Evolutionary conservation across 2,888 invertebrate species (phyloP), one percentile per base, ranked within the genome.

Genomic region (Drosophila pegasa): DNA sequence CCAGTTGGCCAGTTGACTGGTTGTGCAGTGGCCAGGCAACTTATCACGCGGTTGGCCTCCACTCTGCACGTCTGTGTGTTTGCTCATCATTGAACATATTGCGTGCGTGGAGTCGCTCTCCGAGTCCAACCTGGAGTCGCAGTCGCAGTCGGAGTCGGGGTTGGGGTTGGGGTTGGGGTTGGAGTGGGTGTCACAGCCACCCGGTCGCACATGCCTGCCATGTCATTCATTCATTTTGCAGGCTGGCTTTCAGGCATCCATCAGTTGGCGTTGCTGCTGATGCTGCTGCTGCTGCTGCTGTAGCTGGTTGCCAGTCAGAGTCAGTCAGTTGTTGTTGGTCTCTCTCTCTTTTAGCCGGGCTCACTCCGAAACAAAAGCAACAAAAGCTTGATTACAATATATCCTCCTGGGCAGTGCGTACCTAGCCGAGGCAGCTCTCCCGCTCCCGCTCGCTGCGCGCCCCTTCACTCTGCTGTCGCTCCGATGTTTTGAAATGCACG

Each of bases 211-310:
- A 78, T 82, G 87, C 69, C 70, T 66, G 79, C 68, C 89, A 79
- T 87, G 89, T 87, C 85, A 88, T 87, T 89, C 89, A 87, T 88
- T 70, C 88, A 83, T 88, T 83, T 80, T 88, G 83, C 82, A 73
- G 85, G 56, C 65, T 66, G 77, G 75, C 78, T 87, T 85, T 85
- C 87, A 87, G 70, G 74, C 86, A 85, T 85, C 82, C 84, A 85
- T 85, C 84, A 88, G 82, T 62, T 70, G 72, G 50, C 43, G 85
- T 66, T 57, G 62, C 66, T 77, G 67, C 50, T 64, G 75, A 18
- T 72, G 66, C 40, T 71, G 62, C 10, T 48, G 57, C 2, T 51
- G 57, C 12, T 55, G 55, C 20, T 79, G 55, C n/a, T 56, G 62
- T 48, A 68, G 80, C 68, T 80, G 74, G 75, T 78, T 84, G 82